Conservation (phyloP, 2,888 invertebrate genomes). For the Amiota communis region DNA sequence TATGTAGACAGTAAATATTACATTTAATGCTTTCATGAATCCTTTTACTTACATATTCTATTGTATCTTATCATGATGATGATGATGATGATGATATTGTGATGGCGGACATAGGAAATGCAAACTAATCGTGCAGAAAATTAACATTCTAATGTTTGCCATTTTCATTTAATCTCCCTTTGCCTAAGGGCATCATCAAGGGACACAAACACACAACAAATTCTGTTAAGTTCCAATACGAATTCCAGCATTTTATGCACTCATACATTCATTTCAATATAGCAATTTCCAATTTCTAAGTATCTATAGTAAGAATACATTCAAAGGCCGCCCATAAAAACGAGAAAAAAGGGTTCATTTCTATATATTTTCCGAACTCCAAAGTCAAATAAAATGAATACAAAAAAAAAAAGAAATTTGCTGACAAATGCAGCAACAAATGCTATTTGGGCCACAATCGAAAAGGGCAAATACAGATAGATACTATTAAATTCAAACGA, state of each 20-base stretch:
- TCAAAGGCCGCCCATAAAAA: neutral
- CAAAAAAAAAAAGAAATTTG: neutral
- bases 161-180: constrained; percentile 19
- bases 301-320: neutral
- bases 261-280: too few relatives aligned
- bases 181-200: neutral
- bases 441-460: constrained; percentile 2
- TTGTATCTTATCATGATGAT: neutral
- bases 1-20: too few relatives aligned
- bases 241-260: too few relatives aligned
- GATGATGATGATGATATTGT: too few relatives aligned
- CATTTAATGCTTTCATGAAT: constrained; percentile 3
- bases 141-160: constrained; percentile 26
- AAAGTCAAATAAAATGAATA: too few relatives aligned
- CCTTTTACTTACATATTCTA: constrained; percentile 3
- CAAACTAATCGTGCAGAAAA: constrained; percentile 28
- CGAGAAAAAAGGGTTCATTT: neutral
- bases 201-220: neutral
- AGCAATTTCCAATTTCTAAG: neutral
- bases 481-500: neutral
- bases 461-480: neutral
- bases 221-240: too few relatives aligned
- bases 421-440: constrained; percentile 16
- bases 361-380: neutral
- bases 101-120: neutral